Percentiles rank a stretch among this genome's conserved stretches.
Evolutionary conservation across 2,113 vertebrate genomes (phyloP).

Genomic region (Alces alces): DNA sequence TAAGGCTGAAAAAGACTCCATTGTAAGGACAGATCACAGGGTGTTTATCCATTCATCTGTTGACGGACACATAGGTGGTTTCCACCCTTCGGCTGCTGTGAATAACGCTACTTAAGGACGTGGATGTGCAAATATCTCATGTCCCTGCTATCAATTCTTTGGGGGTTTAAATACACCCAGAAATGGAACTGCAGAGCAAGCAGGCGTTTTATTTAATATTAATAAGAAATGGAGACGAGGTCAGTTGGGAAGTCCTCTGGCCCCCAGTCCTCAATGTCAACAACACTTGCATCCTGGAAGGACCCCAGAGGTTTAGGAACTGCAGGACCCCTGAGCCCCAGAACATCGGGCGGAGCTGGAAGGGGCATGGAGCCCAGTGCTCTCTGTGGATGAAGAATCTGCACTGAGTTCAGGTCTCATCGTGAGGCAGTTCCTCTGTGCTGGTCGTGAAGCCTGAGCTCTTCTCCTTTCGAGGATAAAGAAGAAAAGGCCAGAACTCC

Average conservation of each 20-base stretch:
- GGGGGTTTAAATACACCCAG: not conserved
- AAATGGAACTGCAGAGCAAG: not conserved
- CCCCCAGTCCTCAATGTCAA: not conserved
- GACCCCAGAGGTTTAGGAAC: not conserved
- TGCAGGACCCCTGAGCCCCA: not conserved
- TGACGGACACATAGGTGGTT: not conserved
- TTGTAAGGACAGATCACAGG: fast-evolving
- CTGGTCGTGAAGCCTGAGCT: not conserved
- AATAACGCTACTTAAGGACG: not conserved
- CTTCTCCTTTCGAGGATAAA: not conserved
- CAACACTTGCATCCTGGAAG: not conserved
- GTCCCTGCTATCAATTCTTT: not conserved
- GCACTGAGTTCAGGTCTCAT: not conserved
- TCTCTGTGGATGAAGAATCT: not conserved
- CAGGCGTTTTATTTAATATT: not conserved
- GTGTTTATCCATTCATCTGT: not conserved
- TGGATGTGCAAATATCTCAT: not conserved
- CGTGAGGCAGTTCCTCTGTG: not conserved
- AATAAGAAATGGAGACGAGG: slow-evolving; percentile 31
- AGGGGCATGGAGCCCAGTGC: not conserved
- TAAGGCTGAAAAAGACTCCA: not conserved
- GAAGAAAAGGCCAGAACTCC: not conserved
- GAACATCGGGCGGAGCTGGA: not conserved
- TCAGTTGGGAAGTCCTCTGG: not conserved
- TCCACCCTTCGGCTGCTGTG: not conserved